Percentiles rank a stretch among this genome's conserved stretches.
These are phyloP conservation scores for Willisornis vidua DNA, from an alignment of 2,113 vertebrate species.

Conservation along the genomic window DNA sequence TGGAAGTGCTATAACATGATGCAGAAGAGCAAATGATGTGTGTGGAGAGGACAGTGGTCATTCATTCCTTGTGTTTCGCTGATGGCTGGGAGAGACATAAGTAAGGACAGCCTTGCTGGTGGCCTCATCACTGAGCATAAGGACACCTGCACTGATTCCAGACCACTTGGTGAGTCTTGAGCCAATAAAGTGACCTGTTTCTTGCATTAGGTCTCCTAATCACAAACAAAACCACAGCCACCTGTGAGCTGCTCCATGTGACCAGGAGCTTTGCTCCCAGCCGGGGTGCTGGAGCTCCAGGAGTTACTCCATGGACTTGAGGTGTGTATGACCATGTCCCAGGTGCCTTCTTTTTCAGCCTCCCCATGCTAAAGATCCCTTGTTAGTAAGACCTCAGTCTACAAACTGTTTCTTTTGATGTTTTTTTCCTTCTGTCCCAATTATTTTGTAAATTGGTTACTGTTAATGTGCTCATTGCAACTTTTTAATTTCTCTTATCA, in stretches of 20 bases:
- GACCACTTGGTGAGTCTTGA: background rate
- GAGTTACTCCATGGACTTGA: background rate
- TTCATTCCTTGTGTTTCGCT: background rate
- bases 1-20: background rate
- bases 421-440: background rate
- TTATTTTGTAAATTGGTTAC: background rate
- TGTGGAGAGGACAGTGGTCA: background rate
- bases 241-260: rapidly evolving
- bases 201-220: background rate
- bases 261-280: background rate
- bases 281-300: rapidly evolving
- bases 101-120: background rate
- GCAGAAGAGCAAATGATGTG: background rate
- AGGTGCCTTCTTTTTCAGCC: background rate
- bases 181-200: background rate
- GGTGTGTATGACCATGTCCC: too few relatives aligned
- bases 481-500: background rate
- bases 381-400: background rate
- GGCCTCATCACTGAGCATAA: background rate
- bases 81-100: rapidly evolving
- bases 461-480: background rate
- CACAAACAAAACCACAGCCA: rapidly evolving
- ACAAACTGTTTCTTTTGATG: background rate
- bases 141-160: background rate
- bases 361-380: background rate